phyloP scores from a whole-genome alignment of 2,113 vertebrate genomes.

The Halichoeres trimaculatus region DNA sequence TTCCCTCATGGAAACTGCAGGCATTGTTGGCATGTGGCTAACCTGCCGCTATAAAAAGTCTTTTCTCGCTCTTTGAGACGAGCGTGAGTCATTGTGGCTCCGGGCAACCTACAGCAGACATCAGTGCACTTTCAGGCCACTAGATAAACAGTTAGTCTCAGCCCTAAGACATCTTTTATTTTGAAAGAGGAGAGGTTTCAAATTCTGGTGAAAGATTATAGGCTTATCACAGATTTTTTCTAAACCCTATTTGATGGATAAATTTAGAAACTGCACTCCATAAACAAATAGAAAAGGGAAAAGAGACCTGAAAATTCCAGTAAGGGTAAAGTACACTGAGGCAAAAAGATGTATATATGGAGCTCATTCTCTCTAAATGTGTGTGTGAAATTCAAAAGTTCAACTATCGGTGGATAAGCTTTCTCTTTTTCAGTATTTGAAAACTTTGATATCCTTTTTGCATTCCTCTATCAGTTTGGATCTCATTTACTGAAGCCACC shows the following conservation, averaged over 20 bases:
- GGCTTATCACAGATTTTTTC: constrained; percentile 22
- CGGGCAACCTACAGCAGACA: constrained; percentile 52
- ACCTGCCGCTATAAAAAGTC: constrained; percentile 65
- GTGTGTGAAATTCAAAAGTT: not conserved
- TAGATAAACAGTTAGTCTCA: constrained; percentile 54
- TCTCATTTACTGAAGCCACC: not conserved
- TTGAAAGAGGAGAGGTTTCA: constrained; percentile 15
- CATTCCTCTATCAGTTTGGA: not conserved
- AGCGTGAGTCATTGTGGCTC: constrained; percentile 54
- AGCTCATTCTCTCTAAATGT: not conserved
- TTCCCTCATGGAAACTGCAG: constrained; percentile 44
- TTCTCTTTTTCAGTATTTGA: not conserved
- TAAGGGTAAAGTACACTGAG: not conserved
- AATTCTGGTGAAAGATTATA: constrained; percentile 17
- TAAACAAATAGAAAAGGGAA: not conserved
- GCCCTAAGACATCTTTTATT: constrained; percentile 39
- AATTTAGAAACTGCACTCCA: not conserved
- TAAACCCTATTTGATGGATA: not conserved
- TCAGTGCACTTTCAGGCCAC: constrained; percentile 43
- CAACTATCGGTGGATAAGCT: too few species aligned
- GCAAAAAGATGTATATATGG: not conserved
- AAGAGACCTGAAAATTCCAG: not conserved
- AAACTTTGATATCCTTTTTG: not conserved
- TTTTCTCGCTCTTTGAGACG: constrained; percentile 54
- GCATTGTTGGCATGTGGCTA: constrained; percentile 58